phyloP scores from a whole-genome alignment of 2,888 invertebrate genomes.

The Plebejus melissa region DNA sequence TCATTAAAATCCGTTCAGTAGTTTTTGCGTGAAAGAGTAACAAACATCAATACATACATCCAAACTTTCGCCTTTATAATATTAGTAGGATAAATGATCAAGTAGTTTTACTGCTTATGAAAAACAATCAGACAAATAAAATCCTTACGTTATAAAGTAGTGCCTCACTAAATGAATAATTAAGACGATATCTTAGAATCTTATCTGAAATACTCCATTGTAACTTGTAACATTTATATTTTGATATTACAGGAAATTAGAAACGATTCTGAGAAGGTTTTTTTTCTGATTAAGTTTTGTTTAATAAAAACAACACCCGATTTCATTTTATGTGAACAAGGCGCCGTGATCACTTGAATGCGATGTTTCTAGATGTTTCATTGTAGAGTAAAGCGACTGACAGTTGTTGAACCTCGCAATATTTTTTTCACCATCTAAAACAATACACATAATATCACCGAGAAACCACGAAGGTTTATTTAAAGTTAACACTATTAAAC shows the following conservation, averaged over 20 bases:
- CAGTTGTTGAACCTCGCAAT: not conserved
- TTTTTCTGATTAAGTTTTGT: slow-evolving; percentile 3
- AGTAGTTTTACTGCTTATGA: no score
- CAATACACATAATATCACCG: not conserved
- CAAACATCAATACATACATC: no score
- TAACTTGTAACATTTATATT: not conserved
- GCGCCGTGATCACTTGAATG: not conserved
- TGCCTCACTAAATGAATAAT: no score
- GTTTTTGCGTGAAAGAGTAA: no score
- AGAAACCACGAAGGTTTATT: no score
- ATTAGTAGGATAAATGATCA: no score
- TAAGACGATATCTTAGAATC: not conserved
- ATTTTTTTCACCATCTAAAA: not conserved
- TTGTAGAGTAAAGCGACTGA: not conserved
- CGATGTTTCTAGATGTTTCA: not conserved
- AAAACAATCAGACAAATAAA: no score
- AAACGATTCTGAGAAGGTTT: not conserved
- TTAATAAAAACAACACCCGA: not conserved
- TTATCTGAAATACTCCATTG: not conserved
- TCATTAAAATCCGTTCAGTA: no score
- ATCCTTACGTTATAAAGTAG: no score
- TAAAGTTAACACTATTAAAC: no score
- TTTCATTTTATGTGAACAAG: not conserved
- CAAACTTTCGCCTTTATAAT: no score
- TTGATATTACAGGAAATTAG: slow-evolving; percentile 6